phyloP scores from a whole-genome alignment of 92 coral and sea anemone species.

The Paramuricea clavata region DNA sequence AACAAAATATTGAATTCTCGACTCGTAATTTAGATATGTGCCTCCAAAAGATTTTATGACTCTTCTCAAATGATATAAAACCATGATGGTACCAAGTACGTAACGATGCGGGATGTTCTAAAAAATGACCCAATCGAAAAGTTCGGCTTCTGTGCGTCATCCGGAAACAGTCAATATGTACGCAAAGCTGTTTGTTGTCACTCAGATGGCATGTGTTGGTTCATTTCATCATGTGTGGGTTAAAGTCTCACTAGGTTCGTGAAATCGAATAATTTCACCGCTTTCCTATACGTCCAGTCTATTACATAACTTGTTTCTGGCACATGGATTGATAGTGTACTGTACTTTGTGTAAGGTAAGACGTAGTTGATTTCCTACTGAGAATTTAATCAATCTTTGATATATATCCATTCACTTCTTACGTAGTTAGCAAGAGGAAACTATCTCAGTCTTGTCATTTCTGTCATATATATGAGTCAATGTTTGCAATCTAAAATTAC shows the following conservation, averaged over 20 bases:
- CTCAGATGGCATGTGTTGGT: conserved; percentile 22
- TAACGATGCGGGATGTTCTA: neutral
- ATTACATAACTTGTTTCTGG: neutral
- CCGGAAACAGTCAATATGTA: conserved; percentile 45
- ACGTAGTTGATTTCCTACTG: neutral
- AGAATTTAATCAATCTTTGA: too few relatives aligned
- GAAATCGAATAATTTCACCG: neutral
- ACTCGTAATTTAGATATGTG: neutral
- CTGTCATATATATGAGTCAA: neutral
- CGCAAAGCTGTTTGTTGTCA: conserved; percentile 42
- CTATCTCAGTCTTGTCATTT: neutral
- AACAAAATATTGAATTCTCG: neutral
- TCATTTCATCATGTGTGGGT: neutral
- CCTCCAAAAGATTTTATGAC: neutral
- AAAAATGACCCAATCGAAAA: neutral
- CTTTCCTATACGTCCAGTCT: neutral
- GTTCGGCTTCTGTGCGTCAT: conserved; percentile 32
- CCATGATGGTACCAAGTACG: neutral
- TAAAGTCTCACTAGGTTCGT: neutral
- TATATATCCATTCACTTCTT: too few relatives aligned
- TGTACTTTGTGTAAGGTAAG: neutral
- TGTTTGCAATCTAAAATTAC: neutral
- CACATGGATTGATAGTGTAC: neutral
- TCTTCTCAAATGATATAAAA: neutral
- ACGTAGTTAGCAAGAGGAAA: neutral